These are phyloP conservation scores for Embidobia sp. DNA, from an alignment of 2,888 invertebrate genomes.

Conservation along the genomic window DNA sequence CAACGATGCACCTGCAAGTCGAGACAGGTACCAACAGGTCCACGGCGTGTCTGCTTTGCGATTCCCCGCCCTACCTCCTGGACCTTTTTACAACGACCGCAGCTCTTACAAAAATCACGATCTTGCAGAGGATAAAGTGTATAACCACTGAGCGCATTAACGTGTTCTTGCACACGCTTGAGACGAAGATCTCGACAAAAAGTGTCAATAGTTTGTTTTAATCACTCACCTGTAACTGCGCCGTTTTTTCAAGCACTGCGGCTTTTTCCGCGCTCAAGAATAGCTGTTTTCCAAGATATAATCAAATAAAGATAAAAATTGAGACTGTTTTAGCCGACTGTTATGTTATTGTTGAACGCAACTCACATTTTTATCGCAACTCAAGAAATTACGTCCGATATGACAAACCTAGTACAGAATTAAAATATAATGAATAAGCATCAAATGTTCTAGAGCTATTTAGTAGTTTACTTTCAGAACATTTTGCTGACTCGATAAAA, in stretches of 20 bases:
- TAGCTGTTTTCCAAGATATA: conserved; percentile 4
- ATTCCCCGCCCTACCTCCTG: conserved; percentile 28
- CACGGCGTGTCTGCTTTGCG: conserved; percentile 67
- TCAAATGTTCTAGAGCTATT: neutral
- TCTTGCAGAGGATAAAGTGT: conserved; percentile 35
- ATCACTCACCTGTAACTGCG: conserved; percentile 47
- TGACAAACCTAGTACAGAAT: neutral
- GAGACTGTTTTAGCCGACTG: conserved; percentile 1
- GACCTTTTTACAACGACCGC: conserved; percentile 54
- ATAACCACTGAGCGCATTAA: conserved; percentile 56
- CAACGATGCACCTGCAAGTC: conserved; percentile 75
- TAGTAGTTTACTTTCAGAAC: no score
- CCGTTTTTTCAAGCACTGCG: conserved; percentile 12
- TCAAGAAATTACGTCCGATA: no score
- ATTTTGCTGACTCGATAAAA: no score
- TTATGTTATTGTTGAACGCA: conserved; percentile 11
- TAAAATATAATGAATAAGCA: conserved; percentile 8
- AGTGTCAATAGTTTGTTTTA: conserved; percentile 55
- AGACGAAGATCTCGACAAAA: conserved; percentile 43
- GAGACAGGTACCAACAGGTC: conserved; percentile 79
- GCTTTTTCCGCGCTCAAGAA: neutral
- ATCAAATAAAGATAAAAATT: conserved; percentile 19
- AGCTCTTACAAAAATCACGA: conserved; percentile 51
- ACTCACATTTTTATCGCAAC: no score
- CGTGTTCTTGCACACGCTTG: conserved; percentile 38